Evolutionary conservation across 37 sponge, comb jelly and placozoan genomes (phyloP).

Genomic region (Oscarella lobularis): DNA sequence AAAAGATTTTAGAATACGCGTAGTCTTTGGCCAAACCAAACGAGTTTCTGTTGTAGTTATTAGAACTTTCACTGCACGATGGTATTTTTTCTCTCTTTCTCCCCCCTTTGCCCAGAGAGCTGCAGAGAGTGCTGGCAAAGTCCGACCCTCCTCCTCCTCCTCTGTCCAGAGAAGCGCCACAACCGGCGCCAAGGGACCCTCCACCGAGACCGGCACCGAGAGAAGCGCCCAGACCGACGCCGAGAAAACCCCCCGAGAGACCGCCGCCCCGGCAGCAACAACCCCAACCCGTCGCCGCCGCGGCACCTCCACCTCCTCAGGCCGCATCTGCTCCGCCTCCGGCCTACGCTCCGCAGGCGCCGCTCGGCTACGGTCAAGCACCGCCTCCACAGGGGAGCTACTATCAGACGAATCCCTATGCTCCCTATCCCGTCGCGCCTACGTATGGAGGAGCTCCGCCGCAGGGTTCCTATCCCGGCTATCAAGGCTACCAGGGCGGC

Average conservation of each 20-base stretch:
- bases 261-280: constrained; percentile 7
- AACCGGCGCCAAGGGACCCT: not conserved
- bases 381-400: constrained; percentile 10
- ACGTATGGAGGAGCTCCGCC: constrained; percentile 16
- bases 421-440: not conserved
- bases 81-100: not conserved
- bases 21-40: too few species aligned
- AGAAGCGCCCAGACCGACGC: constrained; percentile 8
- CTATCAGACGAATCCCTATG: not conserved
- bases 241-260: constrained; percentile 13
- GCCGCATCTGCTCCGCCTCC: constrained; percentile 25
- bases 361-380: constrained; percentile 4
- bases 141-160: constrained; percentile 6
- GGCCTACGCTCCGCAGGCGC: not conserved
- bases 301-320: not conserved
- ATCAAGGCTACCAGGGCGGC: not conserved
- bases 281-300: not conserved
- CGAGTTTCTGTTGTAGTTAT: too few species aligned
- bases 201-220: constrained; percentile 23
- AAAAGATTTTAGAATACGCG: too few species aligned
- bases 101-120: constrained; percentile 25
- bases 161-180: not conserved
- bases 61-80: too few species aligned
- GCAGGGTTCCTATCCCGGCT: not conserved
- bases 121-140: constrained; percentile 39